Evolutionary conservation across 2,113 vertebrate species (phyloP).

Genomic region (Mormyrus iriodes): DNA sequence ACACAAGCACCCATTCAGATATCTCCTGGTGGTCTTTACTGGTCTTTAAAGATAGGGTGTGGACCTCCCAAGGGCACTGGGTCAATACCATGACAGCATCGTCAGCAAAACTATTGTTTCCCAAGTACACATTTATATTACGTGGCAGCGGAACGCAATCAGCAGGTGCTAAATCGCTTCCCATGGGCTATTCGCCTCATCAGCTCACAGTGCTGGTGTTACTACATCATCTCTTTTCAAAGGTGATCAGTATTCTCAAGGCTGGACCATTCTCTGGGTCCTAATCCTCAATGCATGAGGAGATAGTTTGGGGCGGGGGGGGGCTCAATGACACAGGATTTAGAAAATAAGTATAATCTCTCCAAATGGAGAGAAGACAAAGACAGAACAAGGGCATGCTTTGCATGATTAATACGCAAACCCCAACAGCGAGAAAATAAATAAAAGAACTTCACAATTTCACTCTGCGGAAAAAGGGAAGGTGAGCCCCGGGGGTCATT

Average conservation of each 20-base stretch:
- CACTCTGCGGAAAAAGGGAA: background rate
- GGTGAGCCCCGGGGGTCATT: background rate
- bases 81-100: background rate
- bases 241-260: background rate
- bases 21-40: background rate
- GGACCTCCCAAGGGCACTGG: background rate
- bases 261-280: background rate
- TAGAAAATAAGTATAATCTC: background rate
- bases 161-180: constrained; percentile 32
- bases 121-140: background rate
- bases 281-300: background rate
- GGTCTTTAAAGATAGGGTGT: background rate
- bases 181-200: constrained; percentile 21
- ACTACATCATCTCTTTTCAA: background rate
- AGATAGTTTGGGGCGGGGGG: background rate
- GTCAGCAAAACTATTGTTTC: constrained; percentile 14
- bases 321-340: background rate
- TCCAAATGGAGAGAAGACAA: background rate
- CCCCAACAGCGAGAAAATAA: background rate
- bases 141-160: constrained; percentile 25
- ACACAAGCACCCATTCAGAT: background rate
- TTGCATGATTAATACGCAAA: background rate
- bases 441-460: background rate
- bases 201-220: constrained; percentile 12
- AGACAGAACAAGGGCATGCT: background rate